Percentiles rank a stretch among this genome's conserved stretches.
These are phyloP conservation scores for Molorchus minor DNA, from an alignment of 2,888 invertebrate species.

Conservation along the genomic window DNA sequence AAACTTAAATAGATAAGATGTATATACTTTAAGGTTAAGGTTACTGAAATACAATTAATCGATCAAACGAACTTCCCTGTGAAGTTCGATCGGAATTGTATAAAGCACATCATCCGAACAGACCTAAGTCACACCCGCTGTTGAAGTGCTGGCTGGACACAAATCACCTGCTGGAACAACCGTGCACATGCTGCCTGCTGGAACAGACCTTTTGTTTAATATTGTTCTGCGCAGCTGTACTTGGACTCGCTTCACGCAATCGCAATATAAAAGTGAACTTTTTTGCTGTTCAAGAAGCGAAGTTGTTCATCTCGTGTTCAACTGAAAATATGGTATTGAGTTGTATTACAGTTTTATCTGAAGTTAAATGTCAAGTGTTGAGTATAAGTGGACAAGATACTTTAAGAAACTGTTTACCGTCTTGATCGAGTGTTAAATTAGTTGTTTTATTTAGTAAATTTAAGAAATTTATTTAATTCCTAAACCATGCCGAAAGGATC, in stretches of 20 bases:
- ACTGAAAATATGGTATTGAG: slow-evolving; percentile 77
- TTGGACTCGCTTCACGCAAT: slow-evolving; percentile 5
- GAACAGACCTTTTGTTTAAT: neutral
- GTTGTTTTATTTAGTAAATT: slow-evolving; percentile 68
- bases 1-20: too few species aligned
- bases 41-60: too few species aligned
- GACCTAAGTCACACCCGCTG: too few species aligned
- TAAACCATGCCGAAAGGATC: slow-evolving; percentile 79
- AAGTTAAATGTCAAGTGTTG: slow-evolving; percentile 76
- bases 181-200: too few species aligned
- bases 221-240: slow-evolving; percentile 27
- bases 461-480: slow-evolving; percentile 55
- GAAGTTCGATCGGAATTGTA: too few species aligned
- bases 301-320: slow-evolving; percentile 56
- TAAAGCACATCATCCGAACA: too few species aligned
- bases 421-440: slow-evolving; percentile 77
- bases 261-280: slow-evolving; percentile 14
- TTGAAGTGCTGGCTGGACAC: too few species aligned
- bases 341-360: slow-evolving; percentile 74
- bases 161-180: too few species aligned
- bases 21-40: too few species aligned
- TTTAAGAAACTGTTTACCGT: slow-evolving; percentile 80
- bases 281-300: slow-evolving; percentile 17
- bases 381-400: slow-evolving; percentile 76
- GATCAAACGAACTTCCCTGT: too few species aligned